Percentiles rank a stretch among this genome's conserved stretches.
Evolutionary conservation across 2,888 invertebrate species (phyloP).

Genomic region (Apodemia zela): DNA sequence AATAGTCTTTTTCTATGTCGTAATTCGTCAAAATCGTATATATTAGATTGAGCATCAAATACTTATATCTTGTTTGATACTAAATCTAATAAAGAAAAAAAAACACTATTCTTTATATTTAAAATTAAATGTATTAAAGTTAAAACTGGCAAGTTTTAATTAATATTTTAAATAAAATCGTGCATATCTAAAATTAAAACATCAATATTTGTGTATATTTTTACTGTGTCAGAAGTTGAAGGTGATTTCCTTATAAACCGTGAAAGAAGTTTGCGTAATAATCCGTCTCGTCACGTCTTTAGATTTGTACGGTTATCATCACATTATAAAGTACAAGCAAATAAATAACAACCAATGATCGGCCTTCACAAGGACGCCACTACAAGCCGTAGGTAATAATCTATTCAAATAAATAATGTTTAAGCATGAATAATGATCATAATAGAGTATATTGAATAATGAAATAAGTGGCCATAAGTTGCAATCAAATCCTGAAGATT

Average conservation of each 20-base stretch:
- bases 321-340: conserved; percentile 36
- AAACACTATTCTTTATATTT: too few species aligned
- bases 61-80: too few species aligned
- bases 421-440: conserved; percentile 15
- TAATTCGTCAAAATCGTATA: too few species aligned
- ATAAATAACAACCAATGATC: conserved; percentile 50
- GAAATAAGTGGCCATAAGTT: conserved; percentile 15
- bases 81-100: too few species aligned
- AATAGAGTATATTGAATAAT: conserved; percentile 12
- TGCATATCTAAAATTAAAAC: conserved; percentile 65
- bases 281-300: conserved; percentile 50
- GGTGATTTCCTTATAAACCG: conserved; percentile 69
- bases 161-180: conserved; percentile 42
- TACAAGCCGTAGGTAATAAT: conserved; percentile 23
- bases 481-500: conserved; percentile 17
- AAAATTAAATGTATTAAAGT: not conserved
- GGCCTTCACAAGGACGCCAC: conserved; percentile 69
- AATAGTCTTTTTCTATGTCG: too few species aligned
- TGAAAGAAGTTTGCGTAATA: conserved; percentile 58
- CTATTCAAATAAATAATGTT: conserved; percentile 16
- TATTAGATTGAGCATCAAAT: too few species aligned
- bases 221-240: conserved; percentile 62
- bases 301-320: conserved; percentile 46
- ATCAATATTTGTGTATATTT: conserved; percentile 62
- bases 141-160: not conserved